phyloP scores from a whole-genome alignment of 2,113 vertebrate species.

The Elachura formosa region DNA sequence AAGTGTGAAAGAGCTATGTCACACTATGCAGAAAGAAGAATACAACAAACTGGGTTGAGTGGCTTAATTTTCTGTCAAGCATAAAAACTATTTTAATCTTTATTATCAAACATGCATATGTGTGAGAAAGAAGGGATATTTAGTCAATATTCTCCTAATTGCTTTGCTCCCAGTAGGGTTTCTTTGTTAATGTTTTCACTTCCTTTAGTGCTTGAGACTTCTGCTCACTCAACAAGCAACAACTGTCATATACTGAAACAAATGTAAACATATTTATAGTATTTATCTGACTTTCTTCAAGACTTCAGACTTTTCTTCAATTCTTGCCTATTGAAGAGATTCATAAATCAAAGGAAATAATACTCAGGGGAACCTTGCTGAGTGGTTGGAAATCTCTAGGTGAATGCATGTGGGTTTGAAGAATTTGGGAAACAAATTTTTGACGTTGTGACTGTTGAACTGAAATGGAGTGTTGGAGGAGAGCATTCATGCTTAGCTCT shows the following conservation, averaged over 20 bases:
- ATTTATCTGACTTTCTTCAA: background rate
- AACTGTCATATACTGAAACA: background rate
- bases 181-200: background rate
- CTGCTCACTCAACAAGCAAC: background rate
- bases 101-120: background rate
- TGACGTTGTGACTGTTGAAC: background rate
- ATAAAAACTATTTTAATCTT: background rate
- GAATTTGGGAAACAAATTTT: background rate
- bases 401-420: background rate
- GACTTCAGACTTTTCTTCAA: background rate
- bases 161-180: background rate
- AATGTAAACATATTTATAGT: background rate
- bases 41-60: background rate
- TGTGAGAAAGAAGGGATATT: background rate
- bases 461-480: background rate
- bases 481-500: background rate
- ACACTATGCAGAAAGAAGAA: background rate
- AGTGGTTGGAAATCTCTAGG: background rate
- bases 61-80: background rate
- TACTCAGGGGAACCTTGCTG: background rate
- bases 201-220: background rate
- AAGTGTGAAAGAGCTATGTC: background rate
- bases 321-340: background rate
- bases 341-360: background rate
- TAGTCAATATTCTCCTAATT: background rate